Conservation (phyloP, 2,888 invertebrate genomes). For the Scelioninae gen. 1 region DNA sequence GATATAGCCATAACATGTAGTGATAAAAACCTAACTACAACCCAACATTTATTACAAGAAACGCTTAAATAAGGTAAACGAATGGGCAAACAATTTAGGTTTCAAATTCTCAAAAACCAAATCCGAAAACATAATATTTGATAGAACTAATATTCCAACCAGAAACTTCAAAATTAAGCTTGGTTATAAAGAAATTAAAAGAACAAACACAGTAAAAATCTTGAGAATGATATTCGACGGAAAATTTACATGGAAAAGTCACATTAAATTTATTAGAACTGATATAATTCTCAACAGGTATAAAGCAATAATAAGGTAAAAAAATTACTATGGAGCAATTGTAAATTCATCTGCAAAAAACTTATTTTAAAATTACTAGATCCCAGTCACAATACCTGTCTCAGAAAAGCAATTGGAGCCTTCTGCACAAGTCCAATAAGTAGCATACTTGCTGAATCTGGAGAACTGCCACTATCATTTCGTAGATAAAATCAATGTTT, state of each 20-base stretch:
- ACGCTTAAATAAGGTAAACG: conserved; percentile 3
- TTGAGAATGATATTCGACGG: conserved; percentile 6
- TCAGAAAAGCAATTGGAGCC: no score
- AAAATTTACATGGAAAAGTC: conserved; percentile 9
- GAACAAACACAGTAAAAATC: conserved; percentile 21
- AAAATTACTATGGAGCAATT: conserved; percentile 3
- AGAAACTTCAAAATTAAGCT: not conserved
- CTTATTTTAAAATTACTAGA: no score
- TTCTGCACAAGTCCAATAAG: no score
- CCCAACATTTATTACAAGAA: conserved; percentile 1
- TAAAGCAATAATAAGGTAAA: not conserved
- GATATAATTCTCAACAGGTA: not conserved
- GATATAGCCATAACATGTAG: conserved; percentile 43
- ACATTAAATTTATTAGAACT: not conserved
- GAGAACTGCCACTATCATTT: no score
- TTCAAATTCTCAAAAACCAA: conserved; percentile 66
- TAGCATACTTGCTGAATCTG: no score
- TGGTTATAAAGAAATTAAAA: not conserved
- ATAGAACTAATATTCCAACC: not conserved
- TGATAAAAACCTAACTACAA: conserved; percentile 46
- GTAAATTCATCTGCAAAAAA: not conserved
- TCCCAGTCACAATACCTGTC: no score
- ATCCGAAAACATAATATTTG: conserved; percentile 4
- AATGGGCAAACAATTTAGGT: conserved; percentile 50
- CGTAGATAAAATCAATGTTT: no score